A percentile compares a stretch with the other conserved stretches of the same genome.
Evolutionary conservation across 2,888 invertebrate genomes (phyloP).

Genomic region (Augiades crinisus): DNA sequence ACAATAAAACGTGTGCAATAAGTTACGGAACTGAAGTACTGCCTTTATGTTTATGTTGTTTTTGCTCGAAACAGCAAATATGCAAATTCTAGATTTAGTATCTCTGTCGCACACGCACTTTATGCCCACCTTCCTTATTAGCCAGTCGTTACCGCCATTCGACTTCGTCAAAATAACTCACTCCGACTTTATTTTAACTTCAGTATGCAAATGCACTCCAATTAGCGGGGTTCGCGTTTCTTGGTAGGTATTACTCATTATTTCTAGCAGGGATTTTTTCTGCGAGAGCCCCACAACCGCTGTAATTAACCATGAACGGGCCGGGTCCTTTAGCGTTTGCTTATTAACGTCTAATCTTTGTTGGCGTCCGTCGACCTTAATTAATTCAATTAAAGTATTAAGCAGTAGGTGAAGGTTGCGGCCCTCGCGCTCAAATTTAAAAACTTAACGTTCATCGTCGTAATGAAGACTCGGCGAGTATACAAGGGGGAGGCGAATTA

Average conservation of each 20-base stretch:
- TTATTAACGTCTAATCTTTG: conserved; percentile 78
- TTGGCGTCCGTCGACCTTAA: conserved; percentile 68
- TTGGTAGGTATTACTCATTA: conserved; percentile 72
- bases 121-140: conserved; percentile 35
- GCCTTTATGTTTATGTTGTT: neutral
- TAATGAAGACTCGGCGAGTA: conserved; percentile 75
- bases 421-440: conserved; percentile 76
- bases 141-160: conserved; percentile 49
- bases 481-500: conserved; percentile 81
- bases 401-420: conserved; percentile 78
- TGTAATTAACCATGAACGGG: conserved; percentile 72
- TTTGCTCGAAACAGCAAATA: neutral
- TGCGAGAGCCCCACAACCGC: conserved; percentile 52
- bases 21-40: too few relatives aligned
- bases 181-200: conserved; percentile 64
- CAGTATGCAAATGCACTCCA: conserved; percentile 77
- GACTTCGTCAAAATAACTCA: conserved; percentile 69
- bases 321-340: conserved; percentile 66
- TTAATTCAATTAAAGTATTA: conserved; percentile 77
- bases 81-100: conserved; percentile 5
- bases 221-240: conserved; percentile 72
- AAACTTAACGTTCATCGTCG: conserved; percentile 77
- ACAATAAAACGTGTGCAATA: too few relatives aligned
- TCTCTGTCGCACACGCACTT: conserved; percentile 28
- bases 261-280: conserved; percentile 67